A percentile compares a stretch with the other conserved stretches of the same genome.
Evolutionary conservation across 2,113 vertebrate species (phyloP).

Genomic region (Oncorhynchus keta): DNA sequence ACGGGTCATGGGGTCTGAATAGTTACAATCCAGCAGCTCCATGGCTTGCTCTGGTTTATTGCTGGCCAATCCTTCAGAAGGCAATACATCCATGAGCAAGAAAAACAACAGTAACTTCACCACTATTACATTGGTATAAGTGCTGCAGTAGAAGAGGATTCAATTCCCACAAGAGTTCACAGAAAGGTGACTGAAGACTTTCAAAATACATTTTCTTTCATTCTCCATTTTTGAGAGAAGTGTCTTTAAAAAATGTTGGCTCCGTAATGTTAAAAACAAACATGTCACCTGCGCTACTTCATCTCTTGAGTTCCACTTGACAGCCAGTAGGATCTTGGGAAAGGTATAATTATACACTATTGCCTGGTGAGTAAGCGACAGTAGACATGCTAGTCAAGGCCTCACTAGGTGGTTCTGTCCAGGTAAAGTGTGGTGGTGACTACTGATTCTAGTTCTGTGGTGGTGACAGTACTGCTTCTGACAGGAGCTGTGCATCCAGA

Average conservation of each 20-base stretch:
- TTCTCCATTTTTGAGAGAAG: no score
- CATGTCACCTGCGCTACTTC: constrained; percentile 91
- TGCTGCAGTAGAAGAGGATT: neutral
- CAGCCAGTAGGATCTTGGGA: constrained; percentile 92
- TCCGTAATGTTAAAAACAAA: neutral
- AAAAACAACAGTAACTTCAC: neutral
- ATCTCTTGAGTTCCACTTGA: constrained; percentile 99
- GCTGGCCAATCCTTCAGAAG: constrained; percentile 96
- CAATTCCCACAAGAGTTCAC: neutral
- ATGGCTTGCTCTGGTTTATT: constrained; percentile 95
- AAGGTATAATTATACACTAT: constrained; percentile 92
- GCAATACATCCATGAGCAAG: constrained; percentile 87
- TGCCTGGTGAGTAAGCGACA: constrained; percentile 71
- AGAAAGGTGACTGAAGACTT: no score
- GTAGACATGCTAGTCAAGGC: neutral
- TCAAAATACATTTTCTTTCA: neutral
- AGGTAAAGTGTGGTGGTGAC: no score
- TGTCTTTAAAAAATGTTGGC: no score
- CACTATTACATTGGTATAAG: neutral
- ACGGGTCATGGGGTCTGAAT: constrained; percentile 94
- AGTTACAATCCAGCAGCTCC: constrained; percentile 97
- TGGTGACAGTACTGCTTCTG: neutral
- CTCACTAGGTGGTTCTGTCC: neutral
- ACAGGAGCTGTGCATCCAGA: neutral
- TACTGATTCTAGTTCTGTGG: neutral